Percentiles rank a stretch among this genome's conserved stretches.
Conservation (phyloP, 2,888 invertebrate genomes). For the Caenorhabditis becei region DNA sequence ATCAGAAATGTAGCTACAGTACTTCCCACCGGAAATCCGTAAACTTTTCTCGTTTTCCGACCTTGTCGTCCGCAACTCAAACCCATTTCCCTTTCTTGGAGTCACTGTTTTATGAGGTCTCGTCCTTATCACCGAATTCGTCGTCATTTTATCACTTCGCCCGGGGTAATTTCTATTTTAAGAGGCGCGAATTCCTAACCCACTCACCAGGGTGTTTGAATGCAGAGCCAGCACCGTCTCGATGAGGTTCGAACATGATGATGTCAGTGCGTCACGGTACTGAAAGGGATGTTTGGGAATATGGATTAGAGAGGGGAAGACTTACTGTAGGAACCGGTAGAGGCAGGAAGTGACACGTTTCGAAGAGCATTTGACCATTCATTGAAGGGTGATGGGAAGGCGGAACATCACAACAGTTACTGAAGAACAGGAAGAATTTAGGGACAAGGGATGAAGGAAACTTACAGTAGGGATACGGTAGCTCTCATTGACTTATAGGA, state of each 20-base stretch:
- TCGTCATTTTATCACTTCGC: constrained; percentile 8
- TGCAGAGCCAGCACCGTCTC: constrained; percentile 60
- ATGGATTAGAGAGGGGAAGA: neutral
- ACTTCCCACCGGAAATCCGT: too few species aligned
- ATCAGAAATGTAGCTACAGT: too few species aligned
- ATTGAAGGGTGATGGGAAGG: constrained; percentile 54
- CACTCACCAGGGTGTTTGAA: constrained; percentile 58
- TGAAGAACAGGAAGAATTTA: neutral
- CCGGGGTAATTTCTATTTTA: constrained; percentile 9
- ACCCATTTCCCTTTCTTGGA: neutral
- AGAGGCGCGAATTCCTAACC: neutral
- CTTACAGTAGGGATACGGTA: constrained; percentile 56
- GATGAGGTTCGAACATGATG: constrained; percentile 60
- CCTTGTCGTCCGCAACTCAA: too few species aligned
- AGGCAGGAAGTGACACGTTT: constrained; percentile 47
- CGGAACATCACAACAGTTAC: constrained; percentile 58
- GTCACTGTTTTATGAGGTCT: constrained; percentile 1
- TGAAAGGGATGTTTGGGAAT: constrained; percentile 10
- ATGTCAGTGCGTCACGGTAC: constrained; percentile 55
- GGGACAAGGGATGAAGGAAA: neutral
- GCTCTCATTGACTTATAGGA: constrained; percentile 37
- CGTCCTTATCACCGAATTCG: neutral
- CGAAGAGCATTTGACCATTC: constrained; percentile 57
- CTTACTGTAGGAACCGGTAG: constrained; percentile 33
- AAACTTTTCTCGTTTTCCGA: too few species aligned